Conservation (phyloP, 1,140 invertebrate species). For the Lycorma delicatula region DNA sequence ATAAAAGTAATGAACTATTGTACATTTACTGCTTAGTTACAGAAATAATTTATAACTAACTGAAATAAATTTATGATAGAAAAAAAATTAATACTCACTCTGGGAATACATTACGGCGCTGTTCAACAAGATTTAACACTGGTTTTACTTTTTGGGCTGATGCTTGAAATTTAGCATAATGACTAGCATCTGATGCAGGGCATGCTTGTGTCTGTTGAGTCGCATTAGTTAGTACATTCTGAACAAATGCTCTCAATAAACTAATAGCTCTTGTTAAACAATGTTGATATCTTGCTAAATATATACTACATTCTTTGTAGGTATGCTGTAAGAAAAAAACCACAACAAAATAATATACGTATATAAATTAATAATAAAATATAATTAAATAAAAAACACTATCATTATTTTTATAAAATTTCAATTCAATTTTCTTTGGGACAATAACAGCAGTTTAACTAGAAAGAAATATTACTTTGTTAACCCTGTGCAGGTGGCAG, state of each 20-base stretch:
- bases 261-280: constrained; percentile 69
- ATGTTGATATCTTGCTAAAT: constrained; percentile 66
- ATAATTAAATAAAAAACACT: too few species aligned
- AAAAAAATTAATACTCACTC: constrained; percentile 21
- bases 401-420: too few species aligned
- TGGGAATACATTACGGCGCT: constrained; percentile 14
- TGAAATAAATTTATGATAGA: constrained; percentile 7
- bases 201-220: constrained; percentile 49
- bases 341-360: too few species aligned
- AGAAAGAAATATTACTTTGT: too few species aligned
- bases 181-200: constrained; percentile 16
- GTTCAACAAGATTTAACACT: constrained; percentile 20
- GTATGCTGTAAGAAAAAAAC: constrained; percentile 41
- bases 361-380: too few species aligned
- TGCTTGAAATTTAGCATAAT: constrained; percentile 27
- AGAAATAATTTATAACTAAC: too few species aligned
- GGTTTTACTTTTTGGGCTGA: constrained; percentile 19
- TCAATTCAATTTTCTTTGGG: too few species aligned
- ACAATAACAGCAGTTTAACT: too few species aligned
- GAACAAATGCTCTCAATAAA: constrained; percentile 66
- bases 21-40: too few species aligned
- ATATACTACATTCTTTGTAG: constrained; percentile 64
- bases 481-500: too few species aligned
- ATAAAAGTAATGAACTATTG: too few species aligned
- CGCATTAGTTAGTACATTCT: constrained; percentile 60